phyloP scores from a whole-genome alignment of 2,888 invertebrate species.

The Toxonevra muliebris region DNA sequence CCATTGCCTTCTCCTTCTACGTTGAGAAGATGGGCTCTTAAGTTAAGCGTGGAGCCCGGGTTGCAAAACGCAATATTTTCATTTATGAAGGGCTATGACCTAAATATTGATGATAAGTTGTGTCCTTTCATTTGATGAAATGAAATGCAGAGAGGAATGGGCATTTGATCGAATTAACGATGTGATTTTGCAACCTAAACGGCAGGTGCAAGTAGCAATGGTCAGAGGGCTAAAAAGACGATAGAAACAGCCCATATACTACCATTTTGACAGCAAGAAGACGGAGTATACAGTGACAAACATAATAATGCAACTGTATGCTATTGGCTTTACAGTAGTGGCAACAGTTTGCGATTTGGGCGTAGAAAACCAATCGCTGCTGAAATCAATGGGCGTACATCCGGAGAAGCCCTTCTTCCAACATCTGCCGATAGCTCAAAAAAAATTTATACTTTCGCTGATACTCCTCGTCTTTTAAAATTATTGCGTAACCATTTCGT shows the following conservation, averaged over 20 bases:
- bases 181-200: not conserved
- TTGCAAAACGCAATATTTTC: not conserved
- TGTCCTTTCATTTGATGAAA: constrained; percentile 10
- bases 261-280: constrained; percentile 3
- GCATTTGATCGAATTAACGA: not conserved
- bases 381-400: not conserved
- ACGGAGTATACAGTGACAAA: not conserved
- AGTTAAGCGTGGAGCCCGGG: not conserved
- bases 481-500: too few species aligned
- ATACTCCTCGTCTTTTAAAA: too few species aligned
- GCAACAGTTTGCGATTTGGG: constrained; percentile 1
- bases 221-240: not conserved
- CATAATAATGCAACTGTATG: not conserved
- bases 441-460: too few species aligned
- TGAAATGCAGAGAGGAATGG: too few species aligned
- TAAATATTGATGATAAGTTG: not conserved
- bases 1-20: constrained; percentile 8
- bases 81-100: not conserved
- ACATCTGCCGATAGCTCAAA: too few species aligned
- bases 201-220: constrained; percentile 4
- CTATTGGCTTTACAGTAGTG: constrained; percentile 10
- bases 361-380: not conserved
- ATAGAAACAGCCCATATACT: constrained; percentile 9
- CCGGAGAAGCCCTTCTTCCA: too few species aligned
- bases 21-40: not conserved